These are phyloP conservation scores for Bombus vancouverensis DNA, from an alignment of 1,140 invertebrate genomes.

Conservation along the genomic window DNA sequence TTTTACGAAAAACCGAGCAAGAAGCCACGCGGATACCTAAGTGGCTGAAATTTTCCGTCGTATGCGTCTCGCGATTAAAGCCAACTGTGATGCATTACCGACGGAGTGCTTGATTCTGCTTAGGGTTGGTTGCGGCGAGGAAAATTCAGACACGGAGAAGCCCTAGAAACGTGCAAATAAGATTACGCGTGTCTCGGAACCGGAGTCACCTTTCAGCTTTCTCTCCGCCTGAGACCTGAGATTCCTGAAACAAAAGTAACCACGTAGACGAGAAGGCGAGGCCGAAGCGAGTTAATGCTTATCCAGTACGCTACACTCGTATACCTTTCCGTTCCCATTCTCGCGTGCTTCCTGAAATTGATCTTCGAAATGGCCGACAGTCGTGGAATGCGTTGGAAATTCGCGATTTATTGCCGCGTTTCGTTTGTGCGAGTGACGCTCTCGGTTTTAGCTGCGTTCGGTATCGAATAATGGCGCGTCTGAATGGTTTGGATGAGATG, in stretches of 20 bases:
- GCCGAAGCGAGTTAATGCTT: constrained; percentile 31
- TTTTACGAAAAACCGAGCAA: background rate
- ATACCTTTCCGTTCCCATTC: background rate
- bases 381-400: constrained; percentile 9
- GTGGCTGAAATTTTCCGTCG: constrained; percentile 28
- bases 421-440: constrained; percentile 5
- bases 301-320: constrained; percentile 27
- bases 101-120: background rate
- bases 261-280: constrained; percentile 7
- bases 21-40: background rate
- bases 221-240: background rate
- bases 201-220: constrained; percentile 54
- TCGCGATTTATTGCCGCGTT: constrained; percentile 49
- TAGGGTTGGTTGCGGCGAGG: background rate
- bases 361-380: constrained; percentile 32
- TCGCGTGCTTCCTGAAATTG: constrained; percentile 43
- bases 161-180: constrained; percentile 70
- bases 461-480: background rate
- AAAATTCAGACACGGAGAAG: constrained; percentile 52
- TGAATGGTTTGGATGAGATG: background rate
- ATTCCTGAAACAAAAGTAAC: constrained; percentile 50
- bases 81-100: constrained; percentile 4
- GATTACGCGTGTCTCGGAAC: constrained; percentile 57
- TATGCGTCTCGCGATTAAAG: constrained; percentile 27
- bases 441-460: background rate